Evolutionary conservation across 2,797 vertebrate genomes (phyloP), one percentile per base, ranked within the genome.

Genomic region (Cossypha heuglini): DNA sequence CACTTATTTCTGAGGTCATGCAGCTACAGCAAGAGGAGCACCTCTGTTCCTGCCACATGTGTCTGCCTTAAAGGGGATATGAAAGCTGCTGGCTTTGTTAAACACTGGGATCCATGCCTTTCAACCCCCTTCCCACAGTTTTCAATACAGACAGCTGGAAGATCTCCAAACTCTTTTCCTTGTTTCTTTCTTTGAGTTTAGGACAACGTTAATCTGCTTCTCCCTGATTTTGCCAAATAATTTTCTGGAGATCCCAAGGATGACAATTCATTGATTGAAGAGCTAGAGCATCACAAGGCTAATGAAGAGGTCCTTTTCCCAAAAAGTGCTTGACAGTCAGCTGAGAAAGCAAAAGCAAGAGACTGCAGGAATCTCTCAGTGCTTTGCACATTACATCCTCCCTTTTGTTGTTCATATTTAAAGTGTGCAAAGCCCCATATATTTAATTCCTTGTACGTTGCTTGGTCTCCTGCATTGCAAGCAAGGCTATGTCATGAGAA

Each of bases 401-500:
- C 42, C 83, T 46, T 73, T 90, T 62, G 33, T 18, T 80, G 46
- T 58, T 72, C 75, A 59, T 1, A 1, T 66, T 83, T 82, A 42
- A 89, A 79, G 55, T 0, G 0, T 38, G 45, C 45, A 76, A 73
- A 91, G 25, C 31, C 49, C 51, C 64, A 73, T 17, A 19, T 40
- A 82, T 79, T 86, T 77, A 80, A 86, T 91, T 93, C 82, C 78
- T 89, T 5, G 9, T 68, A 35, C 2, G 0, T 1, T 29, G 16
- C 52, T 77, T 16, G 0, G 35, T 90, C 66, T 83, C 40, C 43
- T 86, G 43, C 94, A 88, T 54, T 93, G 85, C 85, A 81, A 94
- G 20, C 69, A 48, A 80, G 33, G 46, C 72, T 88, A 83, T 66
- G 85, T 87, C 95, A 94, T 86, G 81, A 88, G 94, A 95, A 96